phyloP scores from a whole-genome alignment of 2,888 invertebrate species.

The Apamea monoglypha region DNA sequence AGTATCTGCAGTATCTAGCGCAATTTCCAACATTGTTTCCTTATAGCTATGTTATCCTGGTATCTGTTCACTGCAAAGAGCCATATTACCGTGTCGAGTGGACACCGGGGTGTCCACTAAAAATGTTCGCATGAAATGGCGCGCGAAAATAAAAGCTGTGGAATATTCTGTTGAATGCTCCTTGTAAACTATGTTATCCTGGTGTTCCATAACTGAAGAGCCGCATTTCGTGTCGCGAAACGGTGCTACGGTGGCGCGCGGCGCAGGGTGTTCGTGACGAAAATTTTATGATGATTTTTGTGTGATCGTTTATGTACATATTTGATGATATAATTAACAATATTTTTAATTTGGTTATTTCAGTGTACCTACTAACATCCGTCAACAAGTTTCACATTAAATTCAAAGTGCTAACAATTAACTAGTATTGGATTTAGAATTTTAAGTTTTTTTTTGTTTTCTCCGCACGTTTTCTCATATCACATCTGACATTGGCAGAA shows the following conservation, averaged over 20 bases:
- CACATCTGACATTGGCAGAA: no score
- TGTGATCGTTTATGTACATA: no score
- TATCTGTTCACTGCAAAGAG: slow-evolving; percentile 35
- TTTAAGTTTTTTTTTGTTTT: no score
- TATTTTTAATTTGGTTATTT: no score
- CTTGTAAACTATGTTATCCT: slow-evolving; percentile 9
- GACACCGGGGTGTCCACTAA: not conserved
- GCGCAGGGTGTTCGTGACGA: not conserved
- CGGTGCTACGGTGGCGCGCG: not conserved
- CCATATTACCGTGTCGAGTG: slow-evolving; percentile 43
- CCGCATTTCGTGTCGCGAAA: slow-evolving; percentile 15
- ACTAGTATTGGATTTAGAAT: no score
- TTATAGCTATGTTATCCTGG: slow-evolving; percentile 45
- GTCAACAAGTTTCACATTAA: no score
- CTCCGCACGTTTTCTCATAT: no score
- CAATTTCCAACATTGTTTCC: not conserved
- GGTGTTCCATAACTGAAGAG: slow-evolving; percentile 34
- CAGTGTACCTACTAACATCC: no score
- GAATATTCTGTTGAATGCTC: slow-evolving; percentile 22
- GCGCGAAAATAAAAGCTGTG: not conserved
- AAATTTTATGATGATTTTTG: no score
- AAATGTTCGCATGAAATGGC: not conserved
- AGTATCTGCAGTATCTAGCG: no score
- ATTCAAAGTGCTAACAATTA: no score
- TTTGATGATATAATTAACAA: no score